Evolutionary conservation across 2,797 vertebrate species (phyloP), one percentile per base, ranked within the genome.

Genomic region (Psittacula derbiana): DNA sequence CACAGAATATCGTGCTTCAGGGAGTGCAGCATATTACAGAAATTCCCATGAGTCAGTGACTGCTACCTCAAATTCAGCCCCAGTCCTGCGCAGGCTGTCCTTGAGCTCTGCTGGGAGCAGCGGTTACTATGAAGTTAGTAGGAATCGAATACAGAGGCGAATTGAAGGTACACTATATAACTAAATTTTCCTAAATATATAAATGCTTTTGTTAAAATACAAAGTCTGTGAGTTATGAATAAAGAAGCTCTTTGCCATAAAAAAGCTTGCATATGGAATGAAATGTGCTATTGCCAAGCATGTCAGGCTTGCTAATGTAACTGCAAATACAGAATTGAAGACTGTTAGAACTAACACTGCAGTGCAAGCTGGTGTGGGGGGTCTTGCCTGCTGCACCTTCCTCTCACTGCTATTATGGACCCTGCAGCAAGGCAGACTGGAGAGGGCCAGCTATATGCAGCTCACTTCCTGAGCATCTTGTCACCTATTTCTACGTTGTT

Each of bases 131-230:
- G 98, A 99, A 95, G 96, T 98, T 66, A 87, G 94, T 73, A 97
- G 98, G 95, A 96, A 97, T 3, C 98, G 98, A 83, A 96, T 98
- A 8, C 98, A 98, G 87, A 97, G 98, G 93, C 97, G 98, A 90
- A 98, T 98, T 31, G 99, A 99, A 99, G 99, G 99, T 99, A 98
- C 49, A 85, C 83, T 88, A 2, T 33, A 16, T 11, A 0, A 69
- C 58, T 70, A 3, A 57, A 27, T 57, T 90, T 94, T 66, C 66
- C 83, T 41, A 71, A 86, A 18, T 33, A 5, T 8, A 0, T 21
- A 13, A 23, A 71, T 62, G 69, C 80, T 90, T 82, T 80, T 76
- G 16, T 67, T 69, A 61, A 36, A 16, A 3, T 21, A 21, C 53
- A 10, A 16, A 91, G 33, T 33, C 67, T 1, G 0, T 12, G n/a